These are phyloP conservation scores for Gymnobelideus leadbeateri DNA, from an alignment of 2,113 vertebrate genomes.

Conservation along the genomic window DNA sequence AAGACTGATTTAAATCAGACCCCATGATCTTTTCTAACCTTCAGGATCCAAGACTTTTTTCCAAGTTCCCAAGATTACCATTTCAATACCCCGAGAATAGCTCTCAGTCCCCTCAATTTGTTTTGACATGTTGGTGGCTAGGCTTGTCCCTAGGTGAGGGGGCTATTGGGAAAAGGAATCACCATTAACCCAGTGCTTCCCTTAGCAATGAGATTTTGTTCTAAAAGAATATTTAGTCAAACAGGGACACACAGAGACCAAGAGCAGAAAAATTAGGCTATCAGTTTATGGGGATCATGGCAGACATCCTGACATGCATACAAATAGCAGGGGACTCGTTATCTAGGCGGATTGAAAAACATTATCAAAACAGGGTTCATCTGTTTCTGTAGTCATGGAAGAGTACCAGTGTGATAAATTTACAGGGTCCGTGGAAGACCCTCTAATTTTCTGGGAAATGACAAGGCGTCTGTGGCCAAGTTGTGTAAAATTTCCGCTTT, in stretches of 20 bases:
- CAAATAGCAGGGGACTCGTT: constrained; percentile 31
- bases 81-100: neutral
- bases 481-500: constrained; percentile 81
- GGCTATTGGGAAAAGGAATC: neutral
- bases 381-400: constrained; percentile 75
- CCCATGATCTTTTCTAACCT: neutral
- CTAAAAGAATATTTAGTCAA: constrained; percentile 48
- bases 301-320: rapidly evolving
- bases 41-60: neutral
- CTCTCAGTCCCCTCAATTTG: neutral
- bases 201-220: neutral
- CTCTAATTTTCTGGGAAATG: constrained; percentile 83
- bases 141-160: constrained; percentile 12
- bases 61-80: neutral
- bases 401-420: constrained; percentile 75
- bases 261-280: neutral
- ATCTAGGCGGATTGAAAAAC: constrained; percentile 61
- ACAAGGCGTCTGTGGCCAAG: constrained; percentile 81
- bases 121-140: neutral
- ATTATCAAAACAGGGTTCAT: constrained; percentile 66
- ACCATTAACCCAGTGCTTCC: neutral
- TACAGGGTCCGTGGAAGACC: constrained; percentile 76
- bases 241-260: neutral
- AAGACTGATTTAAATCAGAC: neutral
- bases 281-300: constrained; percentile 38